These are phyloP conservation scores for Oxyteleia sp. DNA, from an alignment of 2,888 invertebrate genomes.

Conservation along the genomic window DNA sequence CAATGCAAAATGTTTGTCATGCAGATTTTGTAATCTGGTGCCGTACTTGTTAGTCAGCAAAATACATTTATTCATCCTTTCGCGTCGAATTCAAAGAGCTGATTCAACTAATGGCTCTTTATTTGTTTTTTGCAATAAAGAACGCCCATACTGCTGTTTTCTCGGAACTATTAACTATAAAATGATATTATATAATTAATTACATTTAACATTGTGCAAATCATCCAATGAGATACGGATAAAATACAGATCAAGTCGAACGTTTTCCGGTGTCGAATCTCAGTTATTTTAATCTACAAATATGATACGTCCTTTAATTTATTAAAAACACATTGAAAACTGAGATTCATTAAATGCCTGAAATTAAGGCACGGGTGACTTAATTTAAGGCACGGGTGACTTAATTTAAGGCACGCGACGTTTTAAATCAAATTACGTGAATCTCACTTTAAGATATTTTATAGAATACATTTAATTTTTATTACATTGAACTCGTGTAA, in stretches of 20 bases:
- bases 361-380: too few relatives aligned
- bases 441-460: too few relatives aligned
- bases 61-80: conserved; percentile 59
- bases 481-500: too few relatives aligned
- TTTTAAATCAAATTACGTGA: too few relatives aligned
- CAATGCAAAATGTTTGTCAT: conserved; percentile 64
- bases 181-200: conserved; percentile 47
- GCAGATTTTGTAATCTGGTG: conserved; percentile 66
- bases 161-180: conserved; percentile 36
- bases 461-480: too few relatives aligned
- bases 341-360: too few relatives aligned
- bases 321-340: too few relatives aligned
- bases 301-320: too few relatives aligned
- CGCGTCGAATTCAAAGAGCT: conserved; percentile 49
- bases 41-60: conserved; percentile 68
- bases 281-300: too few relatives aligned
- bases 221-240: conserved; percentile 23
- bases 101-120: conserved; percentile 56
- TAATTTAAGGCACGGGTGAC: too few relatives aligned
- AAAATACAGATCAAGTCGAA: conserved; percentile 18
- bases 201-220: conserved; percentile 8
- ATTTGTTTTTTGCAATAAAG: conserved; percentile 3
- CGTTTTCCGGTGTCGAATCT: too few relatives aligned
- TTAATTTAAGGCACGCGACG: too few relatives aligned
- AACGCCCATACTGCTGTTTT: conserved; percentile 22